Conservation (phyloP, 2,888 invertebrate species). For the Ochlodes sylvanus region DNA sequence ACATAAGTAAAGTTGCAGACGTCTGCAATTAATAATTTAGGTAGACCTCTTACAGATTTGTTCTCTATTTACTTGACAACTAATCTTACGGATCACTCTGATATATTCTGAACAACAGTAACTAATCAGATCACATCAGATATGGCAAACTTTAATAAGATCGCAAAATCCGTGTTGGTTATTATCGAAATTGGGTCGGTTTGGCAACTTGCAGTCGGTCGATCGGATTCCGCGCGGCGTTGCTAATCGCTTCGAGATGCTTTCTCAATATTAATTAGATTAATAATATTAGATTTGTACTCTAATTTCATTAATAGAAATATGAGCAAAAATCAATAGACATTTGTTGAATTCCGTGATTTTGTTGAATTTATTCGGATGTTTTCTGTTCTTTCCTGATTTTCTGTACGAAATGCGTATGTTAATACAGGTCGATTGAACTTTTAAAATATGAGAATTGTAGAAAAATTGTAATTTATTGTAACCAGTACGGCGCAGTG, state of each 20-base stretch:
- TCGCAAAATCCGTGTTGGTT: slow-evolving; percentile 6
- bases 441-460: too few relatives aligned
- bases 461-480: too few relatives aligned
- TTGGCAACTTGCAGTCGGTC: slow-evolving; percentile 20
- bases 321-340: background rate
- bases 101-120: background rate
- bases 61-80: background rate
- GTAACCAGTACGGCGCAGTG: too few relatives aligned
- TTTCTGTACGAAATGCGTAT: too few relatives aligned
- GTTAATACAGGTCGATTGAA: too few relatives aligned
- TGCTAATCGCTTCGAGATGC: slow-evolving; percentile 25
- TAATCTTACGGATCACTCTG: too few relatives aligned
- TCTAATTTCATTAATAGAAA: background rate
- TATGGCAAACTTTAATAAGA: slow-evolving; percentile 13
- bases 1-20: too few relatives aligned
- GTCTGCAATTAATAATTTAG: background rate
- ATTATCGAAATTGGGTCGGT: slow-evolving; percentile 25
- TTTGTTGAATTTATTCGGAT: too few relatives aligned
- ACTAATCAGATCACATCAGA: background rate
- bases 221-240: slow-evolving; percentile 20
- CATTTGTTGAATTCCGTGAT: too few relatives aligned
- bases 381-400: too few relatives aligned
- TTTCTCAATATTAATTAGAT: slow-evolving; percentile 24
- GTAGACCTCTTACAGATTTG: background rate
- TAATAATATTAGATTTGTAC: slow-evolving; percentile 3